phyloP scores from a whole-genome alignment of 2,113 vertebrate species.

The Heptranchias perlo region DNA sequence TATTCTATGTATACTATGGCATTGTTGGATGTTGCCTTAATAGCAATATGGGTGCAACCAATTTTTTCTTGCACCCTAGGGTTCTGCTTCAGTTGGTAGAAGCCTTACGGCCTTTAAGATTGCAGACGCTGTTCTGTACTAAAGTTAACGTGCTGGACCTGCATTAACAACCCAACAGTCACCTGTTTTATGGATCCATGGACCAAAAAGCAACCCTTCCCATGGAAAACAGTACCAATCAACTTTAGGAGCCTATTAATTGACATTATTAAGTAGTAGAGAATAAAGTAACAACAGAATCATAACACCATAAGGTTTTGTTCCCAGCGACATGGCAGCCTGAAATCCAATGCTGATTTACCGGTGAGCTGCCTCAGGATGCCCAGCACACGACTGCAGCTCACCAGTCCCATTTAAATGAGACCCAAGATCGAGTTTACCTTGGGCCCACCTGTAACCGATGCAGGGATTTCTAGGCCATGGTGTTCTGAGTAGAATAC shows the following conservation, averaged over 20 bases:
- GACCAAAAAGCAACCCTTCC: too few relatives aligned
- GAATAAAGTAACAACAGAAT: background rate
- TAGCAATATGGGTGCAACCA: too few relatives aligned
- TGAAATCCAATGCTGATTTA: background rate
- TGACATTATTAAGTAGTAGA: background rate
- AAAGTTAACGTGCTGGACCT: background rate
- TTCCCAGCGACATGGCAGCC: background rate
- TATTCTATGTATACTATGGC: too few relatives aligned
- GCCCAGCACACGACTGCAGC: background rate
- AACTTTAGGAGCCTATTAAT: background rate
- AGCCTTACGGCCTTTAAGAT: background rate
- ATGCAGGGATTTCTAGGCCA: background rate
- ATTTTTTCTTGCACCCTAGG: too few relatives aligned
- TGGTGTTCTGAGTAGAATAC: background rate
- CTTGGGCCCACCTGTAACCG: background rate
- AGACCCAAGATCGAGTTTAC: background rate
- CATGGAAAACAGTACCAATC: background rate
- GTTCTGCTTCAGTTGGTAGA: background rate
- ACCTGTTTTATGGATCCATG: too few relatives aligned
- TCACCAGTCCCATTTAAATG: background rate
- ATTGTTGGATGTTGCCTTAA: too few relatives aligned
- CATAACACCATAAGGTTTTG: background rate
- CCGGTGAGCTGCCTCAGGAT: background rate
- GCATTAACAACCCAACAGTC: too few relatives aligned
- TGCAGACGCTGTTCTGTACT: too few relatives aligned